Evolutionary conservation across 2,888 invertebrate genomes (phyloP), one percentile per base, ranked within the genome.

Genomic region (Pachydiplax longipennis): DNA sequence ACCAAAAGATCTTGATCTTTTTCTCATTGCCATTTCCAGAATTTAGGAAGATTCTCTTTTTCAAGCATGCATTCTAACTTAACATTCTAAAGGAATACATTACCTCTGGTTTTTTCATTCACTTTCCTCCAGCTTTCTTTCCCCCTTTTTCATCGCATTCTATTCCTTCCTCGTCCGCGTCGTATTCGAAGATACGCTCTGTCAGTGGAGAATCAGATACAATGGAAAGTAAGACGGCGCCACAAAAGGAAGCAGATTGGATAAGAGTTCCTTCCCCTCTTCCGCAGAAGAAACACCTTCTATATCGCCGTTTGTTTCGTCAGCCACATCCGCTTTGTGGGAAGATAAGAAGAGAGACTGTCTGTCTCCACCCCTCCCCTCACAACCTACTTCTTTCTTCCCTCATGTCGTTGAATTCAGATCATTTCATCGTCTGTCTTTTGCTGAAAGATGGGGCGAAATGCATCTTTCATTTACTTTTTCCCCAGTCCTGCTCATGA

Each of bases 231-330:
- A 80, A 80, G 35, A 80, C 15, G 80, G 37, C 2, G 37, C 18
- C 35, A 18, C 35, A 35, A 31, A 80, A 37, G 35, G 80, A 31
- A 15, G 80, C 35, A 31, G 31, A 18, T 37, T 31, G 83, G 83
- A 83, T 83, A 61, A 83, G 83, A 83, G 35, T n/a, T 22, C 83
- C 83, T 58, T n/a, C 83, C 82, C 13, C 31, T 48, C 4, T 31
- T 31, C 80, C 40, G 81, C 18, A n/a, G n/a, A 13, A 3, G 18
- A 25, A 12, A 65, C 58, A 53, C 61, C 61, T 35, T n/a, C 35
- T 58, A 58, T 35, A 87, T 40, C 61, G 61, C 37, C 65, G 87
- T 87, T 37, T 87, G 87, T 87, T 87, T 87, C 65, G 87, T 87
- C 87, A 61, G 87, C 37, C 87, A 37, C 61, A 87, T 61, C 87